A percentile compares a stretch with the other conserved stretches of the same genome.
Conservation (phyloP, 2,888 invertebrate species). For the Brachyopa scutellaris region DNA sequence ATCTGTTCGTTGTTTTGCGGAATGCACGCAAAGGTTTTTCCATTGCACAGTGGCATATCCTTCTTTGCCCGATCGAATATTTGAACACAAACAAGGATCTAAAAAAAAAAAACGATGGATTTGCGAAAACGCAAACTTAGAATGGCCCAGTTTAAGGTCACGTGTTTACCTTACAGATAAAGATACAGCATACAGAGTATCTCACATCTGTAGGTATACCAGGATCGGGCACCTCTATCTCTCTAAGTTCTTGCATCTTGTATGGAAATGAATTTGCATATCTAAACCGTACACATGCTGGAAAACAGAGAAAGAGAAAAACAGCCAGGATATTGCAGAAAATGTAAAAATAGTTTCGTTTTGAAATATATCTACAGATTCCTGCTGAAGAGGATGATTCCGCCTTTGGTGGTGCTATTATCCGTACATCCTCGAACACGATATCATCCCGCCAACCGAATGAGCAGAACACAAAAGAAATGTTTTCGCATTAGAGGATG, state of each 20-base stretch:
- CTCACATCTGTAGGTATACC: background rate
- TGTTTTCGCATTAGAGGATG: slow-evolving; percentile 40
- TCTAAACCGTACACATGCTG: background rate
- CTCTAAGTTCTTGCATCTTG: slow-evolving; percentile 9
- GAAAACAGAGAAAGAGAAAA: background rate
- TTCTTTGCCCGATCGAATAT: slow-evolving; percentile 30
- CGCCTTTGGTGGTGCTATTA: slow-evolving; percentile 30
- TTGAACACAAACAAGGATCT: slow-evolving; percentile 31
- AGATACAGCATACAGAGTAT: background rate
- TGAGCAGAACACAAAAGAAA: slow-evolving; percentile 31
- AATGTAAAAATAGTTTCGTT: slow-evolving; percentile 39
- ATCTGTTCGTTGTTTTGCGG: slow-evolving; percentile 6
- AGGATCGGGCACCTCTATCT: background rate
- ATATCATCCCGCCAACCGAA: background rate
- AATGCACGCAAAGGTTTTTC: slow-evolving; percentile 37
- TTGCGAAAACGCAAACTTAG: slow-evolving; percentile 1
- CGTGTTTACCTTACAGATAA: slow-evolving; percentile 28
- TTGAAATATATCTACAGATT: slow-evolving; percentile 22
- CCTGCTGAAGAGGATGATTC: background rate
- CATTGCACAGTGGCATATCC: background rate
- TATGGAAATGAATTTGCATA: slow-evolving; percentile 52
- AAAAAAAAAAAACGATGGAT: slow-evolving; percentile 20
- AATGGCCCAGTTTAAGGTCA: slow-evolving; percentile 49
- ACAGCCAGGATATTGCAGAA: slow-evolving; percentile 34
- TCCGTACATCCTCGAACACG: background rate